Evolutionary conservation across 2,888 invertebrate genomes (phyloP).

Genomic region (Horisme vitalbata): DNA sequence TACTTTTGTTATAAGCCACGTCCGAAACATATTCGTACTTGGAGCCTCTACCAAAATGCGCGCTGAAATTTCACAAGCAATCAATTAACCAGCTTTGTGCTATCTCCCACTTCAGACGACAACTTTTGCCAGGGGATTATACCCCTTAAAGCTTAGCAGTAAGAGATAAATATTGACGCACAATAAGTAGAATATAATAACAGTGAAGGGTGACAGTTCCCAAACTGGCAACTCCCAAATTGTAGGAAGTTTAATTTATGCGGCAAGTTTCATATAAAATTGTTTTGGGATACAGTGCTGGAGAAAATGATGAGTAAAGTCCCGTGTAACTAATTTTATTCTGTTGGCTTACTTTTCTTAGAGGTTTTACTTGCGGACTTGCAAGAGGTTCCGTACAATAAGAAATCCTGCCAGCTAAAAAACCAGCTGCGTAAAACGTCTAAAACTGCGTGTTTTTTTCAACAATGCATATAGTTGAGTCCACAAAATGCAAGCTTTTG

Average conservation of each 20-base stretch:
- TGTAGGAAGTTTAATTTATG: conserved; percentile 67
- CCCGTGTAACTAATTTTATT: not conserved
- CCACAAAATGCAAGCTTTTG: too few species aligned
- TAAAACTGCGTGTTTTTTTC: too few species aligned
- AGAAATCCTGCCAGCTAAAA: too few species aligned
- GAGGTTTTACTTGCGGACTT: not conserved
- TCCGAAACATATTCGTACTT: too few species aligned
- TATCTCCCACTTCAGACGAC: conserved; percentile 38
- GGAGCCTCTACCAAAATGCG: conserved; percentile 24
- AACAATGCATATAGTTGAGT: too few species aligned
- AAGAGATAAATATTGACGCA: conserved; percentile 46
- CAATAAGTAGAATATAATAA: conserved; percentile 46
- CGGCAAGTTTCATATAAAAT: conserved; percentile 58
- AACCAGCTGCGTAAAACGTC: too few species aligned
- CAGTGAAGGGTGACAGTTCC: conserved; percentile 57
- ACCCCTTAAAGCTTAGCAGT: conserved; percentile 32
- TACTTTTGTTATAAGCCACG: too few species aligned
- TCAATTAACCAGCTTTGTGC: conserved; percentile 47
- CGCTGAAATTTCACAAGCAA: conserved; percentile 41
- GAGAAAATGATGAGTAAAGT: conserved; percentile 23
- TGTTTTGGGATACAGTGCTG: conserved; percentile 48
- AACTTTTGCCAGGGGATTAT: conserved; percentile 39
- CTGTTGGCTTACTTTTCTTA: not conserved
- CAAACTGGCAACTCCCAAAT: conserved; percentile 58
- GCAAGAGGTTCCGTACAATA: too few species aligned